A percentile compares a stretch with the other conserved stretches of the same genome.
These are phyloP conservation scores for Baronia brevicornis DNA, from an alignment of 2,888 invertebrate genomes.

Conservation along the genomic window DNA sequence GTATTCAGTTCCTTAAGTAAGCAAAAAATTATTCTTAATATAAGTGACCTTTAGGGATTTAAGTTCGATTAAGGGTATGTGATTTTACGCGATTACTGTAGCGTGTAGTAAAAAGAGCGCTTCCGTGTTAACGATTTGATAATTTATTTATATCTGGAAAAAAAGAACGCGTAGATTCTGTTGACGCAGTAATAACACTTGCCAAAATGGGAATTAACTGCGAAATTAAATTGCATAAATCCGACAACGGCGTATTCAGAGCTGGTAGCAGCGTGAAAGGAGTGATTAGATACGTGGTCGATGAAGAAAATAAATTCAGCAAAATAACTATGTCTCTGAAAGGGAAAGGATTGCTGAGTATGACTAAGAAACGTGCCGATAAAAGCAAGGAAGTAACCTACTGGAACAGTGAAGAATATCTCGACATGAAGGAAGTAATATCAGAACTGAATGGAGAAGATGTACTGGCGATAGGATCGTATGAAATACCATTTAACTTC, in stretches of 20 bases:
- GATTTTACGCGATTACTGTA: too few relatives aligned
- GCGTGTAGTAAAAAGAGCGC: too few relatives aligned
- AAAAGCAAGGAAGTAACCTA: slow-evolving; percentile 6
- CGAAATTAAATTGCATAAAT: slow-evolving; percentile 22
- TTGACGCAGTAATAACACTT: too few relatives aligned
- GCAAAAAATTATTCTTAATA: too few relatives aligned
- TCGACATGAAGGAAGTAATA: slow-evolving; percentile 16
- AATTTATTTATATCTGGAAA: too few relatives aligned
- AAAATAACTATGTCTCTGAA: slow-evolving; percentile 23
- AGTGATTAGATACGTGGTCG: slow-evolving; percentile 21
- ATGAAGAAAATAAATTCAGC: slow-evolving; percentile 20
- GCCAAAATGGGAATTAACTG: slow-evolving; percentile 24
- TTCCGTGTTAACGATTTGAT: too few relatives aligned
- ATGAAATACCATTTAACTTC: slow-evolving; percentile 24
- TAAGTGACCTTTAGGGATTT: too few relatives aligned
- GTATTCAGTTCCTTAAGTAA: slow-evolving; percentile 13
- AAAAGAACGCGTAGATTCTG: too few relatives aligned
- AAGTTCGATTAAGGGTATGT: too few relatives aligned
- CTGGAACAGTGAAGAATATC: slow-evolving; percentile 18
- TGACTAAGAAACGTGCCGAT: slow-evolving; percentile 8
- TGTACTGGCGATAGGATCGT: slow-evolving; percentile 13
- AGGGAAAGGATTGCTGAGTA: slow-evolving; percentile 15
- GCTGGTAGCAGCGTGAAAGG: slow-evolving; percentile 22
- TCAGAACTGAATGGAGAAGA: not conserved
- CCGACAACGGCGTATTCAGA: slow-evolving; percentile 16